Evolutionary conservation across 2,113 vertebrate species (phyloP).

Genomic region (Sardina pilchardus): DNA sequence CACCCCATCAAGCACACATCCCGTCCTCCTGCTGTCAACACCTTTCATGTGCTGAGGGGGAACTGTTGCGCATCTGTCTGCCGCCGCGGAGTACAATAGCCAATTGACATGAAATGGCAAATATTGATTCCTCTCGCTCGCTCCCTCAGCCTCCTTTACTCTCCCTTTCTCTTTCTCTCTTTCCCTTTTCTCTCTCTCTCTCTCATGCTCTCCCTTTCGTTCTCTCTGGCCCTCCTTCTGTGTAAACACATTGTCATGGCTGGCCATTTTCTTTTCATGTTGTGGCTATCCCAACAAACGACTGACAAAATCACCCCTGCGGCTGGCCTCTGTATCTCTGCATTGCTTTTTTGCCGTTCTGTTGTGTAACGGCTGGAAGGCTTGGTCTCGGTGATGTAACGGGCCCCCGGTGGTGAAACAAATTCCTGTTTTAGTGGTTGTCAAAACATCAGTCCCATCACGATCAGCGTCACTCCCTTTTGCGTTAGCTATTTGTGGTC

Average conservation of each 20-base stretch:
- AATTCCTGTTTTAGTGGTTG: background rate
- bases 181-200: background rate
- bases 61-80: background rate
- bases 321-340: background rate
- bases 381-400: background rate
- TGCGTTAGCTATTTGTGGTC: background rate
- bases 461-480: background rate
- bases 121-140: background rate
- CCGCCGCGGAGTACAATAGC: background rate
- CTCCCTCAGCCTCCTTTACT: background rate
- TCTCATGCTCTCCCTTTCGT: background rate
- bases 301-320: too few species aligned
- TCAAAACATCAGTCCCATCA: background rate
- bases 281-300: background rate
- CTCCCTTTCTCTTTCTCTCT: background rate
- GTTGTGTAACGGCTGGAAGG: background rate
- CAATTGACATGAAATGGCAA: conserved; percentile 4
- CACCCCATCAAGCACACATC: background rate
- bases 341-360: background rate
- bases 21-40: background rate
- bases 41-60: background rate
- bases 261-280: background rate
- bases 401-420: background rate
- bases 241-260: background rate
- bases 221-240: conserved; percentile 35